A percentile compares a stretch with the other conserved stretches of the same genome.
phyloP scores from a whole-genome alignment of 2,797 vertebrate genomes.

The Cirrhinus mrigala region DNA sequence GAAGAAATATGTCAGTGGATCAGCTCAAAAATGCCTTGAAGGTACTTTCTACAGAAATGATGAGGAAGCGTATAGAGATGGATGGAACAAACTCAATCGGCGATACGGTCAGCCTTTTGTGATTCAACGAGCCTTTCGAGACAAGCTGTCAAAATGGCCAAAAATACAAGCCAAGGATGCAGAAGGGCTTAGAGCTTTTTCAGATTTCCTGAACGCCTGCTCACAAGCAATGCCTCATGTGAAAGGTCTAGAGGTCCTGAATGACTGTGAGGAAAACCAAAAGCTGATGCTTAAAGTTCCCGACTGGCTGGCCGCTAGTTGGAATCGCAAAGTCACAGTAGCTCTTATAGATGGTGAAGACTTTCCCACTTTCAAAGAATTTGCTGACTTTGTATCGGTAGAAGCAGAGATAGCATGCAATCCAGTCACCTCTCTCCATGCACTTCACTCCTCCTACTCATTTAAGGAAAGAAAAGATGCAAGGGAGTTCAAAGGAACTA shows the following conservation, averaged over 20 bases:
- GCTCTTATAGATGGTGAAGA: conserved; percentile 12
- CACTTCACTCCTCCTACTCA: not conserved
- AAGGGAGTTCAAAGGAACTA: not conserved
- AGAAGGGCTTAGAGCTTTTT: too few species aligned
- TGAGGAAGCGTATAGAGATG: not conserved
- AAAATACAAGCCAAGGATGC: too few species aligned
- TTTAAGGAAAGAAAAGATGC: not conserved
- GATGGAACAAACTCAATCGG: too few species aligned
- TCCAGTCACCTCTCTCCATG: not conserved
- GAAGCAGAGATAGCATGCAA: conserved; percentile 1
- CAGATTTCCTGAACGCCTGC: too few species aligned
- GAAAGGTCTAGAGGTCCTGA: too few species aligned
- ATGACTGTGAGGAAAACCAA: too few species aligned
- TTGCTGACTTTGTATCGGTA: not conserved
- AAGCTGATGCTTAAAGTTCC: not conserved
- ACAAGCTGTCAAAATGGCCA: too few species aligned
- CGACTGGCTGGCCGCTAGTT: not conserved
- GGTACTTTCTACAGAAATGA: not conserved
- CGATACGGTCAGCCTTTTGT: too few species aligned
- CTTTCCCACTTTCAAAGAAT: not conserved
- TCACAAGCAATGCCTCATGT: too few species aligned
- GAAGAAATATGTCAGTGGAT: not conserved
- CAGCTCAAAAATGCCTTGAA: not conserved
- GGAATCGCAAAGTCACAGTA: not conserved
- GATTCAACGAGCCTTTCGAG: too few species aligned